These are phyloP conservation scores for Microplitis deprimator DNA, from an alignment of 2,888 invertebrate genomes.

Conservation along the genomic window DNA sequence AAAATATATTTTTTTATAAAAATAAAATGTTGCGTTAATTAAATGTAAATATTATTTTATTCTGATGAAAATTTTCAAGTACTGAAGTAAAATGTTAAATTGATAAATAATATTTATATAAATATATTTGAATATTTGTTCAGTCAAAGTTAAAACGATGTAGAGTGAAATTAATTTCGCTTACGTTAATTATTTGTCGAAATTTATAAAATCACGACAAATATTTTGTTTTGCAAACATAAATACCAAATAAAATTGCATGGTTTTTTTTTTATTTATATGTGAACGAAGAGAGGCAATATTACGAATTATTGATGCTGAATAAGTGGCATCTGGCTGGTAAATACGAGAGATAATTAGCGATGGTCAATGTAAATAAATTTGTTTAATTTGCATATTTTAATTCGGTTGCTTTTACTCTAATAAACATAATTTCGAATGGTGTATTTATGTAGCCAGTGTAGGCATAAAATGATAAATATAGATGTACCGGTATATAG, in stretches of 20 bases:
- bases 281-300: not conserved
- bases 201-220: too few relatives aligned
- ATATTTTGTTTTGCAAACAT: too few relatives aligned
- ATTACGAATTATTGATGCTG: constrained; percentile 2
- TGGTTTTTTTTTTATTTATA: not conserved
- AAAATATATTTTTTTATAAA: too few relatives aligned
- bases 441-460: not conserved
- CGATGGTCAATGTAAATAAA: constrained; percentile 29
- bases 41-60: too few relatives aligned
- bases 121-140: too few relatives aligned
- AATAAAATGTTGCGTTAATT: too few relatives aligned
- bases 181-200: too few relatives aligned
- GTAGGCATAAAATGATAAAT: not conserved
- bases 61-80: too few relatives aligned
- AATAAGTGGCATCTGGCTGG: constrained; percentile 12
- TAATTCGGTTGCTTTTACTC: constrained; percentile 30
- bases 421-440: constrained; percentile 27
- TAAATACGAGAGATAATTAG: constrained; percentile 31
- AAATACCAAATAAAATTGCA: not conserved
- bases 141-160: too few relatives aligned
- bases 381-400: constrained; percentile 35
- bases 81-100: too few relatives aligned
- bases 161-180: too few relatives aligned
- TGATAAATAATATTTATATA: too few relatives aligned
- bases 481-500: not conserved